Evolutionary conservation across 2,888 invertebrate genomes (phyloP), one percentile per base, ranked within the genome.

Genomic region (Athalia cordata): DNA sequence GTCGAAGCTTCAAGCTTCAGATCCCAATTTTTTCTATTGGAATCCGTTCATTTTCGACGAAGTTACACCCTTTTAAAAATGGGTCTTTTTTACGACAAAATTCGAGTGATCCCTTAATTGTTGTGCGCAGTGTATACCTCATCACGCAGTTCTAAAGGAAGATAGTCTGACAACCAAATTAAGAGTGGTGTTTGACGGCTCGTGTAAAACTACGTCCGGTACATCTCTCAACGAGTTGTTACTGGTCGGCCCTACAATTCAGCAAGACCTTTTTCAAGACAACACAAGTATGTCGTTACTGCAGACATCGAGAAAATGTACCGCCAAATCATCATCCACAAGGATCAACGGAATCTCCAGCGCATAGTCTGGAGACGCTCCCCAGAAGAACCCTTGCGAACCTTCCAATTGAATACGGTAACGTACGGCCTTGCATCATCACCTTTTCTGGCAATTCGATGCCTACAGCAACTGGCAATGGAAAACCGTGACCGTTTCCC

Each of bases 221-320:
- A 29, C 68, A 5, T 79, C 81, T 6, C 55, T 81, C 3, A 83
- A 83, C 15, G 79, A 81, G 11, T n/a, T 52, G 4, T 77, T 81
- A 13, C 43, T 80, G 43, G 74, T 77, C 0, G 82, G 82, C 3
- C 78, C 81, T 0, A 80, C 78, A 29, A 72, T 82, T 11, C 81
- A 82, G 62, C 68, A 74, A 0, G 77, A 81, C 5, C 29, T 83
- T 4, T 78, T 81, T 45, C 59, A n/a, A n/a, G 59, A 59, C 59
- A 59, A 11, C 7, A n/a, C 4, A n/a, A 13, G 13, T 59, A 59
- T 5, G 9, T 59, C 11, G 5, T 8, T 11, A 11, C 4, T 11
- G 59, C 59, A 11, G 82, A 83, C 61, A 80, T 83, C 9, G 75
- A 79, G 43, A 79, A 81, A 75, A 82, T 81, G 83, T 82, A 77